Conservation (phyloP, 2,888 invertebrate genomes). For the Xylota sylvarum region DNA sequence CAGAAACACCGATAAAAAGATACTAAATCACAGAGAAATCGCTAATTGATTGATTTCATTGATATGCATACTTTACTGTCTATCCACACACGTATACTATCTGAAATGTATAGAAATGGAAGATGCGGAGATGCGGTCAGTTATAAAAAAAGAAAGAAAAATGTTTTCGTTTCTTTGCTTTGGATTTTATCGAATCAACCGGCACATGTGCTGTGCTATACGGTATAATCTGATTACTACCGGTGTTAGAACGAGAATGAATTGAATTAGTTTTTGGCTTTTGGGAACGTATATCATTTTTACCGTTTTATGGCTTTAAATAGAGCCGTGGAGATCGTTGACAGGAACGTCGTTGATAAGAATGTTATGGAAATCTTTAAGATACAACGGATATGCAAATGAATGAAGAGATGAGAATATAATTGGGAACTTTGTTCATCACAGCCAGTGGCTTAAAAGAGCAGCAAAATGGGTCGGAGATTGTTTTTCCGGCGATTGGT, state of each 20-base stretch:
- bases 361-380: conserved; percentile 45
- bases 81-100: not conserved
- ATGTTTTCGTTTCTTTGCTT: conserved; percentile 11
- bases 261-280: conserved; percentile 23
- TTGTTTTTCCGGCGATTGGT: not conserved
- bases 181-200: not conserved
- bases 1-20: conserved; percentile 23
- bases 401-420: conserved; percentile 11
- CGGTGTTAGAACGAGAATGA: conserved; percentile 49
- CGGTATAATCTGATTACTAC: conserved; percentile 56
- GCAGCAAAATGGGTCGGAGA: conserved; percentile 33
- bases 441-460: conserved; percentile 14
- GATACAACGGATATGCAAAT: conserved; percentile 67
- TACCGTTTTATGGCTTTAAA: conserved; percentile 21
- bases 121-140: conserved; percentile 21
- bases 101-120: conserved; percentile 1
- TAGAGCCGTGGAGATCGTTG: conserved; percentile 13
- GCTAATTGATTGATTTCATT: conserved; percentile 64
- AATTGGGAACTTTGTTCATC: conserved; percentile 16
- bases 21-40: conserved; percentile 50
- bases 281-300: conserved; percentile 42
- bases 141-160: too few relatives aligned
- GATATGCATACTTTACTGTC: conserved; percentile 50
- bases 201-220: conserved; percentile 37
- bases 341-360: conserved; percentile 33